Conservation (phyloP, 2,113 vertebrate species). For the Baryphthengus martii region DNA sequence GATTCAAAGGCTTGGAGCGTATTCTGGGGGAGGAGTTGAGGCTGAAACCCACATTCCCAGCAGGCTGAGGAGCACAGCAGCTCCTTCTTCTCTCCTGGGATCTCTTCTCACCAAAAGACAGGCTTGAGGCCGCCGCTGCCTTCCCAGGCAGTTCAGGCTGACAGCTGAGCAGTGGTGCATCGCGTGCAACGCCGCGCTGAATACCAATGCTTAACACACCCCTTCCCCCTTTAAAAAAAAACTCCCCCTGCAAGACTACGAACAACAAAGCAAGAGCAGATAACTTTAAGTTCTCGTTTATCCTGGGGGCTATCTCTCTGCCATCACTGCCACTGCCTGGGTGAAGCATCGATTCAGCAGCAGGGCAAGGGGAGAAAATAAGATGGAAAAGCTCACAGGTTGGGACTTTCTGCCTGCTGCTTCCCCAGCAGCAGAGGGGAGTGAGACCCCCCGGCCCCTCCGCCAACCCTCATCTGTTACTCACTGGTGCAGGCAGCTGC, state of each 20-base stretch:
- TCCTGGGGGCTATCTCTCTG: not conserved
- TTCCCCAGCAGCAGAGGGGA: not conserved
- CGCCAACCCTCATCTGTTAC: not conserved
- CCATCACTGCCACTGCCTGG: fast-evolving
- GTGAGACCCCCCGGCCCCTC: not conserved
- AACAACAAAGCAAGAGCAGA: not conserved
- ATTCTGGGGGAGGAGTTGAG: fast-evolving
- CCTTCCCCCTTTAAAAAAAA: not conserved
- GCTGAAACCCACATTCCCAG: not conserved
- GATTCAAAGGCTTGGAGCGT: not conserved
- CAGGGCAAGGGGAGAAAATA: fast-evolving
- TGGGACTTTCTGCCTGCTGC: fast-evolving
- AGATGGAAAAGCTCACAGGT: fast-evolving
- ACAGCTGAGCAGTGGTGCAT: not conserved
- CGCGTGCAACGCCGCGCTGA: fast-evolving
- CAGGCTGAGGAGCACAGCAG: not conserved
- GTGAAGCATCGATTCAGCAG: not conserved
- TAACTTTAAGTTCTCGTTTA: not conserved
- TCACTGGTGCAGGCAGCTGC: conserved; percentile 95
- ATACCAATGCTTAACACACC: not conserved
- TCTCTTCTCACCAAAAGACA: not conserved
- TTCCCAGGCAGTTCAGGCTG: not conserved
- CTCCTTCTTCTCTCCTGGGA: not conserved
- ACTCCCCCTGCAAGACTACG: not conserved
- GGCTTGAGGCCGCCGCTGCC: not conserved